Evolutionary conservation across 1,140 invertebrate genomes (phyloP).

Genomic region (Hycleus phaleratus): DNA sequence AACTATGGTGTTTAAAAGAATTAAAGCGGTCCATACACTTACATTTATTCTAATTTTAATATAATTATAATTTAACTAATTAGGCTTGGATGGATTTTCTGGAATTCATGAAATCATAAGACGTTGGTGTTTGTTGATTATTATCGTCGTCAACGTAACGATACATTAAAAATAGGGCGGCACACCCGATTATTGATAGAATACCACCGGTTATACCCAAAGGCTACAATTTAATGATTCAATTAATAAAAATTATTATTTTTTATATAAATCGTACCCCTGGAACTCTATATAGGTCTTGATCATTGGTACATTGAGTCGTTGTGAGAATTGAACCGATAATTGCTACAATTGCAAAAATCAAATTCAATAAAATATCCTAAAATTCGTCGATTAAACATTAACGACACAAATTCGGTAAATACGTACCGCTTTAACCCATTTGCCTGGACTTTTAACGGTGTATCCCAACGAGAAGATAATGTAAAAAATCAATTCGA

Average conservation of each 20-base stretch:
- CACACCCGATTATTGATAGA: slow-evolving; percentile 2
- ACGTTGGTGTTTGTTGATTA: neutral
- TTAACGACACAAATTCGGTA: neutral
- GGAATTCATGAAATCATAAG: neutral
- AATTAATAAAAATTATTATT: too few species aligned
- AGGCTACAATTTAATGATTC: neutral
- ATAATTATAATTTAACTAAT: neutral
- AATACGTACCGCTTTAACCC: slow-evolving; percentile 4
- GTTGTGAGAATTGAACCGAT: slow-evolving; percentile 1
- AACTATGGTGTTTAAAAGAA: too few species aligned
- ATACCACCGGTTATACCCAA: slow-evolving; percentile 1
- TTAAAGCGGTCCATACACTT: too few species aligned
- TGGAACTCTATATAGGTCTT: neutral
- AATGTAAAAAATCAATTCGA: neutral
- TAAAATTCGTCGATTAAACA: neutral
- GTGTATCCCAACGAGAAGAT: slow-evolving; percentile 2
- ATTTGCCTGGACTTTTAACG: slow-evolving; percentile 1
- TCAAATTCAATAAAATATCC: slow-evolving; percentile 4
- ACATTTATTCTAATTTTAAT: too few species aligned
- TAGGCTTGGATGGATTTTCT: slow-evolving; percentile 8
- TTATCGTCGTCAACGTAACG: slow-evolving; percentile 4
- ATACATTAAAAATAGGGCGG: slow-evolving; percentile 6
- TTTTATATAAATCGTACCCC: neutral
- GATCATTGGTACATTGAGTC: neutral
- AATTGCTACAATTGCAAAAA: slow-evolving; percentile 1